Evolutionary conservation across 1,140 invertebrate species (phyloP).

Genomic region (Drosophila sulfurigaster): DNA sequence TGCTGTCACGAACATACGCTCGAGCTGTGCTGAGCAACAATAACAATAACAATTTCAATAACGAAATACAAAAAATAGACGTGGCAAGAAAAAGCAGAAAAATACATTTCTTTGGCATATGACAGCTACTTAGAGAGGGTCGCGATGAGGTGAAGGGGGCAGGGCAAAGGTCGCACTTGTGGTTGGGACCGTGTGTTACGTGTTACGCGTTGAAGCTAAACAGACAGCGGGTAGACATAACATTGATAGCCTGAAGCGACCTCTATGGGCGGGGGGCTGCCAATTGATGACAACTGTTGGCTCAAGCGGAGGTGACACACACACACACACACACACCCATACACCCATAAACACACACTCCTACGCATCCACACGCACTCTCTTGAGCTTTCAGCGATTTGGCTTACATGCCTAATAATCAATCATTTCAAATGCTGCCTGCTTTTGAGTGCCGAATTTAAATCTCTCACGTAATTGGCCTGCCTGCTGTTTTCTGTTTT

Average conservation of each 20-base stretch:
- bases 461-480: conserved; percentile 61
- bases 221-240: conserved; percentile 46
- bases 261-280: neutral
- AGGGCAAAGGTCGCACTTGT: conserved; percentile 10
- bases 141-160: no score
- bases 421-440: conserved; percentile 58
- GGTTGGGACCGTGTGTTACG: conserved; percentile 7
- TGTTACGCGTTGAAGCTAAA: conserved; percentile 22
- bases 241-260: conserved; percentile 14
- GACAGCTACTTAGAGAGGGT: conserved; percentile 56
- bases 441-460: conserved; percentile 45
- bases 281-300: conserved; percentile 14
- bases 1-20: conserved; percentile 55
- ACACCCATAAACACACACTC: neutral
- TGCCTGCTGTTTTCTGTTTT: conserved; percentile 28
- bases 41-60: conserved; percentile 77
- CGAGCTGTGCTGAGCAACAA: conserved; percentile 43
- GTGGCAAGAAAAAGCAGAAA: neutral
- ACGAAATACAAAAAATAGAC: conserved; percentile 58
- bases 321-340: conserved; percentile 9
- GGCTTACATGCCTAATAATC: conserved; percentile 40
- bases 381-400: conserved; percentile 15
- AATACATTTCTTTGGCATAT: conserved; percentile 60
- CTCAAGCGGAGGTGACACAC: neutral
- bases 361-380: neutral